Evolutionary conservation across 2,888 invertebrate species (phyloP), one percentile per base, ranked within the genome.

Genomic region (Ophonus ardosiacus): DNA sequence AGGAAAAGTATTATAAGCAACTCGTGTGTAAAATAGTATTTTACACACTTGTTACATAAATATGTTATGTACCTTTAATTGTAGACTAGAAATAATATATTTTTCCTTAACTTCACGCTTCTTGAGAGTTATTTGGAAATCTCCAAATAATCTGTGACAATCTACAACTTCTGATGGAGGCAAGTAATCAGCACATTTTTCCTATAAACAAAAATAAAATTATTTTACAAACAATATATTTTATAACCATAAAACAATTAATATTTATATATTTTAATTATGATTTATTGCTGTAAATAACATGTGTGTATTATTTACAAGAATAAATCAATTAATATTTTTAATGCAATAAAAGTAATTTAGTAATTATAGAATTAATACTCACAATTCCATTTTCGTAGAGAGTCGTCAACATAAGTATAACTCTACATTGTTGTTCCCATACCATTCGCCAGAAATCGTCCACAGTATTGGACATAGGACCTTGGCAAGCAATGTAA

Each of bases 391-490:
- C 98, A 88, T 97, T 96, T 92, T 98, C 98, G 89, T 95, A 95
- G 86, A 98, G 94, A 91, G 97, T 97, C 0, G 98, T 98, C 43
- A 98, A 93, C 97, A 98, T 98, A 86, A 98, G 94, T 87, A 98
- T 94, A 59, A 97, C 96, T 88, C 97, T 94, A 13, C 95, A 94
- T 91, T 98, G 97, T 90, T 98, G 98, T 89, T 98, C 98, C 98
- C 98, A 98, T 79, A 98, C 94, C 98, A 98, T 98, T 63, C 97
- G 93, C 98, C 98, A 98, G 91, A 98, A 98, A 91, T 98, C 98
- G 40, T 93, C 93, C 0, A 97, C 95, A 0, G 98, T 98, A 87
- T 95, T 94, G 85, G 96, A 94, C 87, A 98, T 92, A 0, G 98
- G 98, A 8, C 97, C 98, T 91, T 98, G 98, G 88, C 97, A 96